phyloP scores from a whole-genome alignment of 2,888 invertebrate species.

The Zhuqinia jingwanae region DNA sequence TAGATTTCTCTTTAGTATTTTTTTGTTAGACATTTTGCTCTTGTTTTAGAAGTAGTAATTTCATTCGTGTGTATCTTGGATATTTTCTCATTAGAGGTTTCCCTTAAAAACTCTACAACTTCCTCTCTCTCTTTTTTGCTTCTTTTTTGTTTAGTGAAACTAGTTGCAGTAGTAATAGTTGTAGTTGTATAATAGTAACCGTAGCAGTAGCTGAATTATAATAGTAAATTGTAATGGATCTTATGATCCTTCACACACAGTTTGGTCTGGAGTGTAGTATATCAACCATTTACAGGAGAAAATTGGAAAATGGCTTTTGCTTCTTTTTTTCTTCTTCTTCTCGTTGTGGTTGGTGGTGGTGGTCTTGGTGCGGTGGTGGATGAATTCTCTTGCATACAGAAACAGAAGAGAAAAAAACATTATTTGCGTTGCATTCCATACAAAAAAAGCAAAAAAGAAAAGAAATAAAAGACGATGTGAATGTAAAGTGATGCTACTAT shows the following conservation, averaged over 20 bases:
- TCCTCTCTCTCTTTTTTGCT: too few relatives aligned
- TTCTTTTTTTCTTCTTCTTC: not conserved
- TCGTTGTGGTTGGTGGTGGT: not conserved
- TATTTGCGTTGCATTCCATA: too few relatives aligned
- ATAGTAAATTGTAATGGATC: conserved; percentile 55
- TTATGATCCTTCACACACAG: not conserved
- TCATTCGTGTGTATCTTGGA: not conserved
- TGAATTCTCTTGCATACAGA: not conserved
- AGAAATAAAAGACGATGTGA: not conserved
- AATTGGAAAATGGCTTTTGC: not conserved
- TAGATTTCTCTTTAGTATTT: conserved; percentile 46
- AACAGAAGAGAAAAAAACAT: not conserved
- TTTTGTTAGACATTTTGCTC: not conserved
- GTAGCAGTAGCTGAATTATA: too few relatives aligned
- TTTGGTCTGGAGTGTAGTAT: conserved; percentile 12
- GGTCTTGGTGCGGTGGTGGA: not conserved
- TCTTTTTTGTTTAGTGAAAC: not conserved
- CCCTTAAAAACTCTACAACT: too few relatives aligned
- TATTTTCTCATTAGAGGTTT: conserved; percentile 40
- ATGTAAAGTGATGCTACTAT: not conserved
- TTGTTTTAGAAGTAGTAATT: not conserved
- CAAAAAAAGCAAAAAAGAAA: not conserved
- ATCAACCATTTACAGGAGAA: conserved; percentile 24
- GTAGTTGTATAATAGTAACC: not conserved
- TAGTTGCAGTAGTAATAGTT: not conserved